Evolutionary conservation across 2,113 vertebrate species (phyloP).

Genomic region (Oceanodroma tethys): DNA sequence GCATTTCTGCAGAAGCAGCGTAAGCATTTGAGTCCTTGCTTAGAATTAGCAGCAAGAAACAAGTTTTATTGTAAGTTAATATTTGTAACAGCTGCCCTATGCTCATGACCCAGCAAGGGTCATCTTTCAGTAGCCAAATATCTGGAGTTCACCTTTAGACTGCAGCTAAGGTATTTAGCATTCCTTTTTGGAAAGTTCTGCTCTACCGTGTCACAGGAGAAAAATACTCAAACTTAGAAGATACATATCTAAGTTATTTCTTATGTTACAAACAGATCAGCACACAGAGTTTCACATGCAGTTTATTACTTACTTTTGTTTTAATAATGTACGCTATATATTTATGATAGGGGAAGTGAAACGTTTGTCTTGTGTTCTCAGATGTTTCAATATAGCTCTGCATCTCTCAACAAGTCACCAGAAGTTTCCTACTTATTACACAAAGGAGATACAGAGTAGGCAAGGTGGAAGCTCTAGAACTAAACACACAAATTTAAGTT

Average conservation of each 20-base stretch:
- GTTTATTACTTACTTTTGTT: background rate
- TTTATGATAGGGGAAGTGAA: background rate
- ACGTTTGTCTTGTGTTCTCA: background rate
- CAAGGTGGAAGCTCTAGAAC: background rate
- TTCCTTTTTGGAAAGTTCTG: background rate
- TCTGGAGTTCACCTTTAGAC: background rate
- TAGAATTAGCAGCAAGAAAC: background rate
- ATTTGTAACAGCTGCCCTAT: background rate
- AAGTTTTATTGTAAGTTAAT: background rate
- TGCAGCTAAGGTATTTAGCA: background rate
- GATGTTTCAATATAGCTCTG: background rate
- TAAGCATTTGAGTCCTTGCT: background rate
- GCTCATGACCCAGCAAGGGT: background rate
- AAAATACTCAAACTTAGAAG: background rate
- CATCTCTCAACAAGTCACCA: background rate
- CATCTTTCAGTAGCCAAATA: background rate
- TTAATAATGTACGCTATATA: background rate
- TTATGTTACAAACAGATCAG: background rate
- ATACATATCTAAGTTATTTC: background rate
- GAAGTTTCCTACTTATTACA: background rate
- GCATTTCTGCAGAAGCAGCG: background rate
- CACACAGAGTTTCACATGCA: background rate
- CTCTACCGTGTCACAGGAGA: background rate
- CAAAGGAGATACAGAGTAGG: background rate
- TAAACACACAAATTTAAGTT: background rate